phyloP scores from a whole-genome alignment of 2,797 vertebrate genomes.

The Staurois parvus region DNA sequence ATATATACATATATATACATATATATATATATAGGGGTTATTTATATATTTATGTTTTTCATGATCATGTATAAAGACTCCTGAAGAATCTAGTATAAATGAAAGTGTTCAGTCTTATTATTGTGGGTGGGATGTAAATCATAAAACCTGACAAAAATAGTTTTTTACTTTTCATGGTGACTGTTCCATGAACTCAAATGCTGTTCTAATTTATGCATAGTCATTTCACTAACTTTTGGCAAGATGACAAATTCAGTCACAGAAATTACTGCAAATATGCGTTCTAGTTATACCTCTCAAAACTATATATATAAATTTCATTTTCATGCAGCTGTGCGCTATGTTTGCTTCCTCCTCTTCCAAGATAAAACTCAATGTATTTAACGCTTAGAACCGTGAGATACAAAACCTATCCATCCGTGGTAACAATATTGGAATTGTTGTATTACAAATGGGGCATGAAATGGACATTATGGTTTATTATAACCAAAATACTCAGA shows the following conservation, averaged over 20 bases:
- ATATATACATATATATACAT: too few species aligned
- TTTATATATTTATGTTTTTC: too few species aligned
- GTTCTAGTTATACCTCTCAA: neutral
- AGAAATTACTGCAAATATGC: neutral
- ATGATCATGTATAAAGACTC: too few species aligned
- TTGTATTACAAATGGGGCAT: slow-evolving; percentile 42
- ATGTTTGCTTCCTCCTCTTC: neutral
- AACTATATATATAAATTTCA: slow-evolving; percentile 12
- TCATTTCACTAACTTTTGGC: neutral
- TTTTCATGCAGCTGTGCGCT: slow-evolving; percentile 17
- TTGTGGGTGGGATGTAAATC: neutral
- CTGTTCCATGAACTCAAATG: slow-evolving; percentile 4
- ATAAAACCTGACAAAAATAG: neutral
- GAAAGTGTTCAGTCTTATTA: too few species aligned
- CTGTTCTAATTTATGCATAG: neutral
- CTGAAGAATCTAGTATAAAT: too few species aligned
- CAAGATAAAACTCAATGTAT: slow-evolving; percentile 23
- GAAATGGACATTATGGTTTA: slow-evolving; percentile 32
- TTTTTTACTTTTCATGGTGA: neutral
- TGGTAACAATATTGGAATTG: slow-evolving; percentile 38
- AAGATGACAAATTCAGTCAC: neutral
- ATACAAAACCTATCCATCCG: slow-evolving; percentile 16
- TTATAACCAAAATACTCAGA: slow-evolving; percentile 19
- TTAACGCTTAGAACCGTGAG: slow-evolving; percentile 20
- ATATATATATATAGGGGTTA: too few species aligned